Percentiles rank a stretch among this genome's conserved stretches.
Conservation (phyloP, 2,797 vertebrate species). For the Spatula clypeata region DNA sequence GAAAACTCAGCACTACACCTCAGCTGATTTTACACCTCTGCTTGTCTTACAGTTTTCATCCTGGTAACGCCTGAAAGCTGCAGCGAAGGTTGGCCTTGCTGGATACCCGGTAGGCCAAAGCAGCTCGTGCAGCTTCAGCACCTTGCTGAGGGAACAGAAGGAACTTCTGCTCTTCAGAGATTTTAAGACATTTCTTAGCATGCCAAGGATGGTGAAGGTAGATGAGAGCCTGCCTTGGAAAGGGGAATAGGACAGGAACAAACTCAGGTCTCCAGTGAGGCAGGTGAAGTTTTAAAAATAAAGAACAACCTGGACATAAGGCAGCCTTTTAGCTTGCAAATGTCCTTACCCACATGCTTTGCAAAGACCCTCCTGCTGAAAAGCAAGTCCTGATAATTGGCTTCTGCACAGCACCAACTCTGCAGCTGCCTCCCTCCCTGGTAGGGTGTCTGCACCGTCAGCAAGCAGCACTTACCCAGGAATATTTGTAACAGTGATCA, state of each 20-base stretch:
- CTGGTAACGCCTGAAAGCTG: background rate
- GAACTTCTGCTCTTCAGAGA: background rate
- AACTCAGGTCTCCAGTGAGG: background rate
- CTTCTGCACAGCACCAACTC: background rate
- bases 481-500: background rate
- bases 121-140: background rate
- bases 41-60: background rate
- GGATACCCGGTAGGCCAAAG: rapidly evolving
- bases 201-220: rapidly evolving
- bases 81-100: background rate
- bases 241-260: background rate
- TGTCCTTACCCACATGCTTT: background rate
- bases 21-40: constrained; percentile 43
- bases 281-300: background rate
- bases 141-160: background rate
- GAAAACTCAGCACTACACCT: constrained; percentile 46
- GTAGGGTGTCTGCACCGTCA: background rate
- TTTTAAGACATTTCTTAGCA: background rate
- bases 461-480: constrained; percentile 33
- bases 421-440: background rate
- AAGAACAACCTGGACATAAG: background rate
- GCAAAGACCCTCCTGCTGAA: constrained; percentile 32
- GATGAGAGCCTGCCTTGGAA: background rate
- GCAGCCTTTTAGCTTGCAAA: background rate
- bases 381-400: background rate